phyloP scores from a whole-genome alignment of 2,888 invertebrate species.

The Yponomeuta sedellus region DNA sequence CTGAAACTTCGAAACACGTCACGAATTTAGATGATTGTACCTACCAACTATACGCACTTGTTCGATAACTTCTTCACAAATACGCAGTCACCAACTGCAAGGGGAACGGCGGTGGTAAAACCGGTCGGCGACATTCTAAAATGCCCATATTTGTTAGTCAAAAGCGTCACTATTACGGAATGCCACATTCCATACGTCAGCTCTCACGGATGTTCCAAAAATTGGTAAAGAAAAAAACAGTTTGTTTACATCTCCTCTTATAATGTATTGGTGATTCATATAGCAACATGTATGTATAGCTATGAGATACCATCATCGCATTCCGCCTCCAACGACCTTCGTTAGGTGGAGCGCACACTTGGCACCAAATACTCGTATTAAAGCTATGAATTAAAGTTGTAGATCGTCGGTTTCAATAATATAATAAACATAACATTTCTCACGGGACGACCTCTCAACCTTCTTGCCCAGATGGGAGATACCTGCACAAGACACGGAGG shows the following conservation, averaged over 20 bases:
- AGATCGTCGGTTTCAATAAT: too few species aligned
- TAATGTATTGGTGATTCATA: constrained; percentile 1
- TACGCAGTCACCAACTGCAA: neutral
- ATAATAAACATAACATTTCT: too few species aligned
- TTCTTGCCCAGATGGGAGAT: too few species aligned
- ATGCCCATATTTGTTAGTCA: neutral
- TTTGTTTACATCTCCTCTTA: neutral
- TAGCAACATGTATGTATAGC: neutral
- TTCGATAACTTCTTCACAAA: neutral
- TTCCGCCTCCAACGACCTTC: neutral
- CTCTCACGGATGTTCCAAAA: constrained; percentile 2
- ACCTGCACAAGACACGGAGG: too few species aligned
- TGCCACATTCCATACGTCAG: neutral
- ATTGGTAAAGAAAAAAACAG: neutral
- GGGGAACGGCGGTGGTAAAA: neutral
- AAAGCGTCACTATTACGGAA: neutral
- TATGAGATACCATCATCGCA: neutral
- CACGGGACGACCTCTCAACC: too few species aligned
- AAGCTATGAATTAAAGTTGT: too few species aligned
- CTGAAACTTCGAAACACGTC: too few species aligned
- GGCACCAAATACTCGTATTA: neutral
- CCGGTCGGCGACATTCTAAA: neutral
- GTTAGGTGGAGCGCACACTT: neutral
- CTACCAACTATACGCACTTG: too few species aligned
- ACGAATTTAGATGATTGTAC: too few species aligned